Base-by-base conservation (phyloP, 2,113 vertebrate species). In the Perca fluviatilis region DNA sequence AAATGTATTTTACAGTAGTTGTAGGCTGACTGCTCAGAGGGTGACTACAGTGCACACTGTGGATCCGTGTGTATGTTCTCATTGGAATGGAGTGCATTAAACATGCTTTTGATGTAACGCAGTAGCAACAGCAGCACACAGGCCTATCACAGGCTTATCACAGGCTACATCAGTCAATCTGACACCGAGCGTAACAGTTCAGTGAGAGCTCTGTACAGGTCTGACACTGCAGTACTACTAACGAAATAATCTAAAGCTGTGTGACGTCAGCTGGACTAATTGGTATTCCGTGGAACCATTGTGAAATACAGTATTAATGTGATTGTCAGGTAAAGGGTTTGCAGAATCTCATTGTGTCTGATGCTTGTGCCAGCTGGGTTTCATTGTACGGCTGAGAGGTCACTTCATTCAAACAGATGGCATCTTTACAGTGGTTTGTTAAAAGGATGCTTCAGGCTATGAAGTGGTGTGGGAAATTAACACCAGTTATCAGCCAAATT, bases 331-430 rank as follows among this genome's bases (percentile, higher is more conserved):
- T 80, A 77, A 89, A 79, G 85, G 54, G 67, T 82, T 84, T 84
- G 54, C 58, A 76, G 77, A 40, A 51, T 76, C 81, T 77, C 71
- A 60, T 63, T 73, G 83, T 75, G 64, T 73, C 74, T 69, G 33
- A 53, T 70, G 69, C 50, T 50, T 60, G 53, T 72, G 84, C 77
- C 89, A 90, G 89, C 88, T 92, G 86, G 89, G 77, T 82, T 86
- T 89, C 80, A 84, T 36, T 79, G 69, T 76, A 77, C 74, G 63
- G 80, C 90, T 86, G 79, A 82, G 82, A 85, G 86, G 86, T 91
- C 81, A 89, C 74, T 84, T 82, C 67, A 86, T 87, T 90, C 80
- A 88, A 88, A 91, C 91, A 93, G 91, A 93, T 89, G 91, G 79
- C 77, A 43, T 88, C 80, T 86, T 91, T 84, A 74, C 74, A 88